A percentile compares a stretch with the other conserved stretches of the same genome.
Conservation (phyloP, 2,888 invertebrate genomes). For the Diaprepes abbreviatus region DNA sequence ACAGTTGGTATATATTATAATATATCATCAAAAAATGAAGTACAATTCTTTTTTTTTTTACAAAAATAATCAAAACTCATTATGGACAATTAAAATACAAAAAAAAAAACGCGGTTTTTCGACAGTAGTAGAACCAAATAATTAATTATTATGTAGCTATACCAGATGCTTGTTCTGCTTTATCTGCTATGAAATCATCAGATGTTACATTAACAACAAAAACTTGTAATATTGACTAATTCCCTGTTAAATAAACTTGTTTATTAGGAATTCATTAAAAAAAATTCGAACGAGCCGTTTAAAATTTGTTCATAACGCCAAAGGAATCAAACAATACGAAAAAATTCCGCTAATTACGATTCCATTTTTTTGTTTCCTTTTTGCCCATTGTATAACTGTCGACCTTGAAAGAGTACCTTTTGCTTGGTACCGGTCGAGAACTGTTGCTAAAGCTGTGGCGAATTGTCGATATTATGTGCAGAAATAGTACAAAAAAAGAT, state of each 20-base stretch:
- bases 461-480: background rate
- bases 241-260: background rate
- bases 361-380: background rate
- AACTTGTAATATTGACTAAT: background rate
- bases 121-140: too few relatives aligned
- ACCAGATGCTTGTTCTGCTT: too few relatives aligned
- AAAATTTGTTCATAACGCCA: background rate
- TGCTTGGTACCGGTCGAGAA: slow-evolving; percentile 1
- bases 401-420: slow-evolving; percentile 15
- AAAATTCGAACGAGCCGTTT: background rate
- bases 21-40: too few relatives aligned
- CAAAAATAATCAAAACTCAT: too few relatives aligned
- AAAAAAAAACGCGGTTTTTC: too few relatives aligned
- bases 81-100: too few relatives aligned
- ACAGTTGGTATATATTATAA: too few relatives aligned
- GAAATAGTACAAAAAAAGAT: too few relatives aligned
- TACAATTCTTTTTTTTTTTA: too few relatives aligned
- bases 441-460: background rate
- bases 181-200: too few relatives aligned
- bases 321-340: slow-evolving; percentile 5
- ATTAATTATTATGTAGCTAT: background rate
- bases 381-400: slow-evolving; percentile 19
- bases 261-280: background rate
- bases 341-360: slow-evolving; percentile 14
- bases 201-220: background rate